A percentile compares a stretch with the other conserved stretches of the same genome.
These are phyloP conservation scores for Camelus dromedarius DNA, from an alignment of 2,113 vertebrate species.

Conservation along the genomic window DNA sequence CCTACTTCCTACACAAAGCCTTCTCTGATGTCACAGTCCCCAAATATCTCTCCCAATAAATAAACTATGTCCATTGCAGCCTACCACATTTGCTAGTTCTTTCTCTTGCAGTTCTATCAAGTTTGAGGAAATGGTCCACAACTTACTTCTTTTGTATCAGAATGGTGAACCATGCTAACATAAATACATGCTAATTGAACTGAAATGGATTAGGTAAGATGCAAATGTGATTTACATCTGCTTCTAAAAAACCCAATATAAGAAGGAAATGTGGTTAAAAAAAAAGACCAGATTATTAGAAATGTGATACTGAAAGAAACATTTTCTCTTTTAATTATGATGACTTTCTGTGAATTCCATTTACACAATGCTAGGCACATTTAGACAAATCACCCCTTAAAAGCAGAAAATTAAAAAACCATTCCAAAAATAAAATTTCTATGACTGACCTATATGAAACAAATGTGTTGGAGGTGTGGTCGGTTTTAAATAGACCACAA, in stretches of 20 bases:
- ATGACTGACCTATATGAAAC: background rate
- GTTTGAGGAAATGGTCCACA: background rate
- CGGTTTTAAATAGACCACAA: slow-evolving; percentile 3
- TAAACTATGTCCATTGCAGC: background rate
- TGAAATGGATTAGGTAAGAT: background rate
- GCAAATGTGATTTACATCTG: background rate
- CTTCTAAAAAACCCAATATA: slow-evolving; percentile 31
- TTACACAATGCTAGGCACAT: background rate
- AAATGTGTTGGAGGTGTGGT: background rate
- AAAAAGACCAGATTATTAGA: background rate
- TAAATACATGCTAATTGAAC: slow-evolving; percentile 11
- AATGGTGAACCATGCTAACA: background rate
- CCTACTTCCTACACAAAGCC: background rate
- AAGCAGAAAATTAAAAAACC: slow-evolving; percentile 32
- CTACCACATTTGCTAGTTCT: background rate
- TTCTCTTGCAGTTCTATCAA: background rate
- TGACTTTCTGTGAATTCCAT: background rate
- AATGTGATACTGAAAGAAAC: slow-evolving; percentile 4
- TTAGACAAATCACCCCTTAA: background rate
- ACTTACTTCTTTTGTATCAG: background rate
- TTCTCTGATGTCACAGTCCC: background rate
- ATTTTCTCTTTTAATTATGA: background rate
- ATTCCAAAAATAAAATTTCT: slow-evolving; percentile 12
- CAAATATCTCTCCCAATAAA: background rate
- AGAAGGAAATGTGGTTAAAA: background rate